Evolutionary conservation across 2,797 vertebrate species (phyloP).

Genomic region (Capromys pilorides): DNA sequence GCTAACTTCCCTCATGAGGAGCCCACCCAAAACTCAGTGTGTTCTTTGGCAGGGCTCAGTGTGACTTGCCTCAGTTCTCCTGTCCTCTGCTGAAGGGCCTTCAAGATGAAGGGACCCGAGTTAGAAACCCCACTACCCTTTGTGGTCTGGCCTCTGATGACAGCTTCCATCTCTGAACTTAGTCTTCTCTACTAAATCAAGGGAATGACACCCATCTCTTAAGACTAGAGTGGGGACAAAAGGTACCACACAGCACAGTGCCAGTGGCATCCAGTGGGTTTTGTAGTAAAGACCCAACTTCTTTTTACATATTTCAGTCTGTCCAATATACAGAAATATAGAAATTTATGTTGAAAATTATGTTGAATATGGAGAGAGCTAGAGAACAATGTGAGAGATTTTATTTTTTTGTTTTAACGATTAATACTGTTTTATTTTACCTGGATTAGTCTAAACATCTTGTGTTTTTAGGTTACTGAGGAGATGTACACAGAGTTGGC

Average conservation of each 20-base stretch:
- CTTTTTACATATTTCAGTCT: background rate
- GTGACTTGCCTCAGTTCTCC: background rate
- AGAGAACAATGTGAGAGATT: background rate
- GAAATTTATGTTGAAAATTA: constrained; percentile 11
- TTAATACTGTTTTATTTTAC: background rate
- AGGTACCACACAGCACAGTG: background rate
- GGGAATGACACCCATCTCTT: accelerated
- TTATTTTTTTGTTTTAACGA: constrained; percentile 28
- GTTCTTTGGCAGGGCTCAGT: background rate
- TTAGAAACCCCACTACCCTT: background rate
- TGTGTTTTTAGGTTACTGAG: background rate
- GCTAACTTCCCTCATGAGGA: background rate
- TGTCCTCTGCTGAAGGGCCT: background rate
- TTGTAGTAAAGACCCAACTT: background rate
- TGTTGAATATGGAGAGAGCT: background rate
- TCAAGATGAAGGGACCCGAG: background rate
- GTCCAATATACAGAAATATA: background rate
- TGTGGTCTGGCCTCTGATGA: background rate
- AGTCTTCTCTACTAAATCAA: background rate
- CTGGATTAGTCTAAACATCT: background rate
- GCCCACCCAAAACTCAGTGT: background rate
- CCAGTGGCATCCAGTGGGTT: background rate
- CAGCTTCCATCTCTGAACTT: background rate
- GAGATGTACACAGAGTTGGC: background rate
- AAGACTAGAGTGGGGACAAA: background rate